Base-by-base conservation (phyloP, 2,113 vertebrate genomes). In the Ornithorhynchus anatinus region DNA sequence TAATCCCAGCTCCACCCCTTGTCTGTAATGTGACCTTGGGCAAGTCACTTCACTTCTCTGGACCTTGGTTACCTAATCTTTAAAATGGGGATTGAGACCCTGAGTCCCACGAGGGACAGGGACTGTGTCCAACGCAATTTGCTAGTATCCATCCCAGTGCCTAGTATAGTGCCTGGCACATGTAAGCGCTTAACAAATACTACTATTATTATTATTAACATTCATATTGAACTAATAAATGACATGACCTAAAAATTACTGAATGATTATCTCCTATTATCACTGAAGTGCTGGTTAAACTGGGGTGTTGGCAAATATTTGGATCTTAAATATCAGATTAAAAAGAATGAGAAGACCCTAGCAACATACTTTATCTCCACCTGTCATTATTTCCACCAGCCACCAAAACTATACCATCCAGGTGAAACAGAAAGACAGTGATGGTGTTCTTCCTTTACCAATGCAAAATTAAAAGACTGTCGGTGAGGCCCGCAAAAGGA, bases 381-480 rank as follows among this genome's bases (percentile, higher is more conserved):
- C 20, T 59, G 8, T 31, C 47, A 17, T 23, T n/a, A n/a, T n/a
- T n/a, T n/a, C n/a, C n/a, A n/a, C n/a, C n/a, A n/a, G n/a, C n/a
- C n/a, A n/a, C n/a, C n/a, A n/a, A n/a, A n/a, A n/a, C n/a, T n/a
- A n/a, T n/a, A n/a, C n/a, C n/a, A 56, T 29, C 51, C 45, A 23
- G 56, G 39, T 39, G 63, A 79, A 71, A 75, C 23, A 70, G 58
- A 43, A 23, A 69, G 54, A n/a, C n/a, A 11, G 10, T 25, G 35
- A 43, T 14, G 58, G 39, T 44, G 32, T 38, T 40, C 72, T 66
- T 65, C 25, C 40, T 54, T 57, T 57, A 19, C 51, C 17, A 2
- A 20, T 29, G 39, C 45, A 72, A 79, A 77, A 78, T 61, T 59
- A 80, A 79, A 75, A 71, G 64, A 17, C 4, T 48, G 42, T 76